These are phyloP conservation scores for Pocillopora grandis DNA, from an alignment of 92 coral and sea anemone genomes.

Conservation along the genomic window DNA sequence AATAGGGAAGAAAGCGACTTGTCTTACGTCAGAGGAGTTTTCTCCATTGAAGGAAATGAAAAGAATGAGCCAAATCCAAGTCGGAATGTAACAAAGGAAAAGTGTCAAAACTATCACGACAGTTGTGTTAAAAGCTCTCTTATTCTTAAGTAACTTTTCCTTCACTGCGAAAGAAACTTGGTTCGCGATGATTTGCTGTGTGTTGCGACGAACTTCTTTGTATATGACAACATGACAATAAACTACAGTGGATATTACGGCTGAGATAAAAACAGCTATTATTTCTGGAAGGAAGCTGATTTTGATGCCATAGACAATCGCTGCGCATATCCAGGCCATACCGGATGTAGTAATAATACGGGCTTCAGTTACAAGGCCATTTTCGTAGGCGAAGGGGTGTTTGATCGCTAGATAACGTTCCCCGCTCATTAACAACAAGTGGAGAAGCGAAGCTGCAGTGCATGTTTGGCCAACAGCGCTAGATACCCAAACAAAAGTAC, in stretches of 20 bases:
- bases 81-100: background rate
- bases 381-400: background rate
- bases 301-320: background rate
- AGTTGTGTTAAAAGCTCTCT: background rate
- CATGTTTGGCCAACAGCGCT: background rate
- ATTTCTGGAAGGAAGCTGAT: too few species aligned
- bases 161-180: background rate
- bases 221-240: background rate
- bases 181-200: background rate
- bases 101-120: background rate
- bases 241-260: background rate
- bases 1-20: background rate
- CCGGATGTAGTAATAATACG: background rate
- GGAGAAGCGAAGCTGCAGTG: background rate
- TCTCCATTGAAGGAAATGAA: background rate
- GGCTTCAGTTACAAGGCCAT: background rate
- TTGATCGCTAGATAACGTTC: background rate
- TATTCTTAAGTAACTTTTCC: slow-evolving; percentile 5
- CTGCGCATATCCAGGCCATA: background rate
- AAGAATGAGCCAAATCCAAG: background rate
- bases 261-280: background rate
- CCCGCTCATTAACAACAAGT: background rate
- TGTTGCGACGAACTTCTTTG: background rate
- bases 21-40: background rate
- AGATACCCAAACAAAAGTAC: background rate